A percentile compares a stretch with the other conserved stretches of the same genome.
phyloP scores from a whole-genome alignment of 2,797 vertebrate genomes.

The Microctenopoma stevenorrisi region DNA sequence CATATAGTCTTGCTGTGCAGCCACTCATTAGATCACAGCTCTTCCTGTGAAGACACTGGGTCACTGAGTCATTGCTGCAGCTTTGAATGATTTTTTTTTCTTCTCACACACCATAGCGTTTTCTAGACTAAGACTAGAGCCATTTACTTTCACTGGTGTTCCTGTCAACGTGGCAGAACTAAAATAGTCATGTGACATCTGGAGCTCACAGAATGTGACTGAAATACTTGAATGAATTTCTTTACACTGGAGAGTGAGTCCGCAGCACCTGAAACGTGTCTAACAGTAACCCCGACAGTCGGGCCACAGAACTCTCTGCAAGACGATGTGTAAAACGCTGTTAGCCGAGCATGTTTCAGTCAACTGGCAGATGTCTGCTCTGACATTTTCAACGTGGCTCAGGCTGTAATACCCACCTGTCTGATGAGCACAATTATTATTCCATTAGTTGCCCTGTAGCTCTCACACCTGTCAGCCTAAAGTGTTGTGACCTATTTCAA shows the following conservation, averaged over 20 bases:
- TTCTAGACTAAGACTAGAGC: no score
- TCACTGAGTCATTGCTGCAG: background rate
- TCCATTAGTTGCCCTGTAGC: constrained; percentile 10
- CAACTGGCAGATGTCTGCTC: no score
- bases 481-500: constrained; percentile 15
- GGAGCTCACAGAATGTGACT: no score
- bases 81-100: background rate
- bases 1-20: background rate
- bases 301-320: background rate
- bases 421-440: constrained; percentile 11
- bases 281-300: constrained; percentile 30
- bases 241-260: constrained; percentile 2
- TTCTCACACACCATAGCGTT: no score
- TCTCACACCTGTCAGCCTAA: constrained; percentile 12
- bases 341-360: constrained; percentile 4
- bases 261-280: constrained; percentile 2
- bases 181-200: no score
- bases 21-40: background rate
- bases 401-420: constrained; percentile 25
- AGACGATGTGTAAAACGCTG: constrained; percentile 5
- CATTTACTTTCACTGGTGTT: no score
- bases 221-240: background rate
- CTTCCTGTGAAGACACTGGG: background rate
- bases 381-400: background rate
- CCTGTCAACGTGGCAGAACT: no score